A percentile compares a stretch with the other conserved stretches of the same genome.
phyloP scores from a whole-genome alignment of 2,888 invertebrate genomes.

The Caenorhabditis becei region DNA sequence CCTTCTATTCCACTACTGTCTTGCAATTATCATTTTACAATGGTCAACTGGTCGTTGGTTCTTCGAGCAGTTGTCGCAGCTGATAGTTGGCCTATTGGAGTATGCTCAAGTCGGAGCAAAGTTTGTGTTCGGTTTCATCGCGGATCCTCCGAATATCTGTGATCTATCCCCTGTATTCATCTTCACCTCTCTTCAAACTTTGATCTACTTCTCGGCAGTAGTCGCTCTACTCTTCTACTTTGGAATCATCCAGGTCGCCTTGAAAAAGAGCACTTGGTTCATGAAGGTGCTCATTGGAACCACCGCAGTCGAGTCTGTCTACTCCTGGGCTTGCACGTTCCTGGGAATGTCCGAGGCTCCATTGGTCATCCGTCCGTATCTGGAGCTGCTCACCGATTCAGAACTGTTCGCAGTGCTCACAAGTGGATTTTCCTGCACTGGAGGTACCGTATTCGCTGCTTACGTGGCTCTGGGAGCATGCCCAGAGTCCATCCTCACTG shows the following conservation, averaged over 20 bases:
- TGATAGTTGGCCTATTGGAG: constrained; percentile 87
- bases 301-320: constrained; percentile 95
- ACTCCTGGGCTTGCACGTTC: constrained; percentile 93
- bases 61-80: constrained; percentile 55
- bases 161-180: constrained; percentile 87
- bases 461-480: constrained; percentile 85
- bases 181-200: constrained; percentile 86
- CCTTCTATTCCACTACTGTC: constrained; percentile 88
- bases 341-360: constrained; percentile 90
- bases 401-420: constrained; percentile 95
- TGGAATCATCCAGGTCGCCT: constrained; percentile 76
- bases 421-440: constrained; percentile 95
- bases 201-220: constrained; percentile 79
- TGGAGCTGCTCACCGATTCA: constrained; percentile 89
- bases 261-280: constrained; percentile 65
- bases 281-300: constrained; percentile 86
- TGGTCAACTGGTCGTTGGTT: constrained; percentile 78
- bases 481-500: constrained; percentile 87
- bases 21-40: constrained; percentile 89
- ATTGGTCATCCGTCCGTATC: constrained; percentile 90
- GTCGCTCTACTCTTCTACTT: constrained; percentile 78
- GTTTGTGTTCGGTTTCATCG: constrained; percentile 88
- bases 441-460: constrained; percentile 92
- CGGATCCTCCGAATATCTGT: constrained; percentile 78
- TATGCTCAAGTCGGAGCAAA: constrained; percentile 87